Base-by-base conservation (phyloP, 2,888 invertebrate species). In the Syrphus vitripennis region DNA sequence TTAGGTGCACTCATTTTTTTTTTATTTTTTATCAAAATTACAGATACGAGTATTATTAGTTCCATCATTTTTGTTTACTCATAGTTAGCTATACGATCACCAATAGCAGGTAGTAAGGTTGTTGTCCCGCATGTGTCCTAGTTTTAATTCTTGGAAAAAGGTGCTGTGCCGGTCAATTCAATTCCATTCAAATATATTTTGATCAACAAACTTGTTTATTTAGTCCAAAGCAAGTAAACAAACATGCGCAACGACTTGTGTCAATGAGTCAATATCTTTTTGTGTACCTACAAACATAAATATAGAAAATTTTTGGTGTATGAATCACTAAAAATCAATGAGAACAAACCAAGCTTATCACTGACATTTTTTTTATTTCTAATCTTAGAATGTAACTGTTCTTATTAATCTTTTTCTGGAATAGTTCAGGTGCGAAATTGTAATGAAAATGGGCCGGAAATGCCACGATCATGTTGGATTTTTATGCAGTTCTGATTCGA, bases 71-170 rank as follows among this genome's bases (percentile, higher is more conserved):
- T 57, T 57, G 57, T 57, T 57, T 31, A 57, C 34, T 31, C 19
- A 16, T 24, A 42, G 26, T 19, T 63, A 24, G 14, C 5, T 29
- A 29, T 21, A 26, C n/a, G n/a, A n/a, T 0, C n/a, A 7, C 14
- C 37, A 40, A n/a, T n/a, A 45, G 10, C 45, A 45, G 19, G 45
- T 45, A 45, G 45, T 37, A n/a, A 63, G 63, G 42, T 59, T 45
- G 26, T 61, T 61, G 37, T 50, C 21, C 34, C 34, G 24, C 37
- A n/a, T 26, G 40, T 61, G 72, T 48, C 72, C 72, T 61, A 72
- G 72, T 72, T 72, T 72, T 26, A 12, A 16, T 61, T 61, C 72
- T 72, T 61, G 72, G 72, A 72, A 72, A 48, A 61, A 72, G 65
- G 65, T 65, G 65, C 19, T 26, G 45, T 29, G 34, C 48, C 45